Evolutionary conservation across 2,888 invertebrate genomes (phyloP), one percentile per base, ranked within the genome.

Genomic region (Drosophila rellima): DNA sequence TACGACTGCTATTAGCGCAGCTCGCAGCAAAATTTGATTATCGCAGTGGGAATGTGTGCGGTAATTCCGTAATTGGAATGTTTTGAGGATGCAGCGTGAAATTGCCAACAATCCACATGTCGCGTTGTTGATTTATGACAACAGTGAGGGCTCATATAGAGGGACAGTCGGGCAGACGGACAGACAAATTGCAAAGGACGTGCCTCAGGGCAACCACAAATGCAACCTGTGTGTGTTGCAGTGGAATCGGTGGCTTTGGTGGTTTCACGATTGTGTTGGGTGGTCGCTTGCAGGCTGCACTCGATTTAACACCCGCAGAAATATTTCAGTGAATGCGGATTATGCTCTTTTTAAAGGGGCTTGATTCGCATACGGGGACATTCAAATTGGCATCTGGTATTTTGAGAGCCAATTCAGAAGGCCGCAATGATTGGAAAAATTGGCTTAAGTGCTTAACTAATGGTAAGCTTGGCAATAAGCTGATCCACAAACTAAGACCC

Each of bases 111-210:
- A 55, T 65, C 62, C 69, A 66, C 69, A 74, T 87, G 82, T 80
- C 71, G 88, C 71, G 69, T 83, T 83, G 78, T 74, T 80, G 81
- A 83, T 77, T 74, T 70, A 80, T 63, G 66, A 47, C 52, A 64
- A 57, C 52, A 63, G 44, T 29, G 11, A 10, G 7, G 11, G 13
- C 37, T 33, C 23, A n/a, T 26, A 35, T 10, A 26, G 4, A 18
- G 33, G 59, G 44, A 20, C 31, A 40, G 39, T 37, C 44, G 45
- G 48, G 3, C 39, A 15, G 39, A 13, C 20, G 2, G 42, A 42
- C 42, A 6, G 18, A n/a, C 18, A 33, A 37, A 51, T 31, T 31
- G 39, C 48, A 13, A 6, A 57, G 40, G 33, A 47, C 3, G 48
- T 20, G 35, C 10, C 15, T 35, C 37, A 18, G 23, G 35, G 37